Evolutionary conservation across 2,888 invertebrate species (phyloP), one percentile per base, ranked within the genome.

Genomic region (Mythimna ferrago): DNA sequence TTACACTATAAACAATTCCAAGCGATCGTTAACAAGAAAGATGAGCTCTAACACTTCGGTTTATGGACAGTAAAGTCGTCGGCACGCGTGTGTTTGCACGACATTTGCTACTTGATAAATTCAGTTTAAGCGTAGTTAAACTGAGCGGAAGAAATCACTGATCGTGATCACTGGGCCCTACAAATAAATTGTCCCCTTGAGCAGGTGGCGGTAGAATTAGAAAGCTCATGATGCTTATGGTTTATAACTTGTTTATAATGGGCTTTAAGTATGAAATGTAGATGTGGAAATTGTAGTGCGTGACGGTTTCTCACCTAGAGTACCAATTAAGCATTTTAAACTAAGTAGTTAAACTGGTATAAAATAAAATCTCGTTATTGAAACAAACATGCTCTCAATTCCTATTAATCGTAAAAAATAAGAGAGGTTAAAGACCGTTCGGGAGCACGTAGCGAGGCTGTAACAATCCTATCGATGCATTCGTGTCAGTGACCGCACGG

Each of bases 1-100:
- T 95, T 94, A 93, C 90, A 93, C 94, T 92, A 95, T 96, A 95
- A 96, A 96, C 94, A 95, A 94, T 96, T 92, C 93, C 82, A 87
- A 85, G 83, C 83, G 93, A 82, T 94, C 96, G 94, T 96, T 96
- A 96, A 96, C 89, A 96, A 95, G 96, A 96, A 94, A 95, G 95
- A 96, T 96, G 96, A 93, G 94, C 94, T 94, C 92, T 96, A 94
- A 95, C 92, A 91, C 90, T 92, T 91, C 89, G 83, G 92, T 96
- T 96, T 96, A 96, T 96, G 93, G 95, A 91, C 94, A 93, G 91
- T 96, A 94, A 96, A 96, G 89, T 93, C 89, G 92, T 90, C 90
- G 93, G 94, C 94, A 93, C 94, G 95, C 92, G 88, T 89, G 88
- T 88, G 88, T 85, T 82, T 88, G 87, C 82, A 89, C 90, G 92